These are phyloP conservation scores for Mionectes macconnelli DNA, from an alignment of 2,113 vertebrate species.

Conservation along the genomic window DNA sequence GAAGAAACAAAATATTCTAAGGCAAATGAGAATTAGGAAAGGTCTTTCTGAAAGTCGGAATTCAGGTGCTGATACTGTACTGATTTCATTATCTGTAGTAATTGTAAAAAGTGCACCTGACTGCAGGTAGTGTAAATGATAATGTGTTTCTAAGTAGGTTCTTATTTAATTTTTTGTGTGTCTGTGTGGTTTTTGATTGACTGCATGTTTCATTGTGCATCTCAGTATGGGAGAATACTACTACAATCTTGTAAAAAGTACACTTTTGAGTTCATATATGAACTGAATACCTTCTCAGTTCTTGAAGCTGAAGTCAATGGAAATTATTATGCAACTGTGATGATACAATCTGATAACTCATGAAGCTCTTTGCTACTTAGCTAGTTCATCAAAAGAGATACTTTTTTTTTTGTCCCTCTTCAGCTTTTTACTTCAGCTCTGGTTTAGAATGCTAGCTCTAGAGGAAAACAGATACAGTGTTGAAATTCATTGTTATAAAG, in stretches of 20 bases:
- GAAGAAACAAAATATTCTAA: slow-evolving; percentile 8
- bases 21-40: background rate
- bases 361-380: background rate
- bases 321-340: background rate
- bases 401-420: background rate
- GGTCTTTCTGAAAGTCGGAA: background rate
- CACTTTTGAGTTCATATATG: background rate
- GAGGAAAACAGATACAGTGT: background rate
- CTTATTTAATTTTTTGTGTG: background rate
- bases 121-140: background rate
- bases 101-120: background rate
- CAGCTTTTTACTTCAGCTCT: background rate
- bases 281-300: background rate
- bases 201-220: background rate
- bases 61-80: background rate
- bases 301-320: background rate
- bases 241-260: background rate
- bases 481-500: background rate
- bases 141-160: background rate
- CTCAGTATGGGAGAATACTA: background rate
- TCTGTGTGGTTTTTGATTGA: background rate
- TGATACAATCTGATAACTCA: background rate
- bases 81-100: background rate
- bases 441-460: background rate
- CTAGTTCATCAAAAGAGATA: background rate